These are phyloP conservation scores for Leptodirus hochenwartii DNA, from an alignment of 2,888 invertebrate species.

Conservation along the genomic window DNA sequence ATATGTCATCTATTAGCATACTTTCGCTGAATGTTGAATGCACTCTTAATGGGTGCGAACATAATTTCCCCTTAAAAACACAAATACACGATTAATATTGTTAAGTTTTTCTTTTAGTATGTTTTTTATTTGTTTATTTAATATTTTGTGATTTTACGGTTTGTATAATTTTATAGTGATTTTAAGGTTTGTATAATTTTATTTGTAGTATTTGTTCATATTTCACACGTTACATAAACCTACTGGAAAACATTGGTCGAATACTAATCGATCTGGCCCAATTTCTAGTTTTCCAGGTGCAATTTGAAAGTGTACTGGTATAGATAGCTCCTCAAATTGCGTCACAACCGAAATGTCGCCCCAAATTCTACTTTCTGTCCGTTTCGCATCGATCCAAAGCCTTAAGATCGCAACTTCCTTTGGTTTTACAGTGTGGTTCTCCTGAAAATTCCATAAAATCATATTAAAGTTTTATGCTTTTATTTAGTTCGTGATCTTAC, in stretches of 20 bases:
- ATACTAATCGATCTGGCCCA: slow-evolving; percentile 45
- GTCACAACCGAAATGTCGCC: slow-evolving; percentile 59
- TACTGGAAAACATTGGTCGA: slow-evolving; percentile 68
- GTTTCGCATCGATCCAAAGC: slow-evolving; percentile 48
- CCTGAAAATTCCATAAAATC: slow-evolving; percentile 26
- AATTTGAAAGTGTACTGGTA: slow-evolving; percentile 58
- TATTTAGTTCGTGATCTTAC: slow-evolving; percentile 20
- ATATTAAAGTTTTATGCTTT: slow-evolving; percentile 9
- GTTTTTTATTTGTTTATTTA: too few species aligned
- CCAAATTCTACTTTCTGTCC: slow-evolving; percentile 43
- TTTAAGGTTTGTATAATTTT: too few species aligned
- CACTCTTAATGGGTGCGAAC: slow-evolving; percentile 56
- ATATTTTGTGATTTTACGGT: too few species aligned
- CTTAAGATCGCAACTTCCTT: slow-evolving; percentile 51
- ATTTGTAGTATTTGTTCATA: too few species aligned
- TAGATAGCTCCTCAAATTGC: slow-evolving; percentile 44
- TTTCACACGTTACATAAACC: too few species aligned
- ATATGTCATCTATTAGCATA: slow-evolving; percentile 55
- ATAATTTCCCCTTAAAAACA: slow-evolving; percentile 50
- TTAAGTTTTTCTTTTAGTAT: too few species aligned
- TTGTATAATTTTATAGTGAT: too few species aligned
- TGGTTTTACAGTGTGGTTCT: slow-evolving; percentile 35
- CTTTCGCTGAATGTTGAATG: slow-evolving; percentile 64
- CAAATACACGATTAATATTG: too few species aligned
- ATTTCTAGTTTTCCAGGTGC: slow-evolving; percentile 54